Conservation (phyloP, 2,113 vertebrate genomes). For the Cheilinus undulatus region DNA sequence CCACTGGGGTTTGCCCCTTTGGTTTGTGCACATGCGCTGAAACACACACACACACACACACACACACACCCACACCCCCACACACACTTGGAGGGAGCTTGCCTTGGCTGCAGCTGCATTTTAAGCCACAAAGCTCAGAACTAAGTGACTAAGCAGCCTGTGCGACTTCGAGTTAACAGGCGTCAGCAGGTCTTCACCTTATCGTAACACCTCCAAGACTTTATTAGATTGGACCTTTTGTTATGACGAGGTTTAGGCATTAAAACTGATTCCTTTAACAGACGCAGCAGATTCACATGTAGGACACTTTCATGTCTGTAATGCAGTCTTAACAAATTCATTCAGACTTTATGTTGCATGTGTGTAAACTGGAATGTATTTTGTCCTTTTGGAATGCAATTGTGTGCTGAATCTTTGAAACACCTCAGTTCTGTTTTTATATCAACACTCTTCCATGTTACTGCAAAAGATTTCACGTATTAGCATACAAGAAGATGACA, state of each 20-base stretch:
- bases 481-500: too few relatives aligned
- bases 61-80: neutral
- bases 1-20: slow-evolving; percentile 44
- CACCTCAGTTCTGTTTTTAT: neutral
- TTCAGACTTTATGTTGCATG: neutral
- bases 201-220: slow-evolving; percentile 52
- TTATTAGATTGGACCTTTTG: slow-evolving; percentile 53
- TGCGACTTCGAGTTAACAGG: slow-evolving; percentile 54
- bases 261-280: slow-evolving; percentile 54
- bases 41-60: neutral
- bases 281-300: slow-evolving; percentile 18
- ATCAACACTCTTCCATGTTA: neutral
- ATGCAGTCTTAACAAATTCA: neutral
- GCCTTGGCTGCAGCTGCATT: slow-evolving; percentile 52
- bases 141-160: slow-evolving; percentile 62
- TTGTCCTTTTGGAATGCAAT: neutral
- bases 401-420: slow-evolving; percentile 4
- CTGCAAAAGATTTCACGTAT: neutral
- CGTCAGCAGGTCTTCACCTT: slow-evolving; percentile 38
- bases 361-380: neutral
- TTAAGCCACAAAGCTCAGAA: slow-evolving; percentile 29
- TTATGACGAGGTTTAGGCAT: slow-evolving; percentile 50
- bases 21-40: neutral
- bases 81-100: neutral
- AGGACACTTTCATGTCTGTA: neutral